Conservation (phyloP, 1,140 invertebrate species). For the Pseudomyrmex concolor region DNA sequence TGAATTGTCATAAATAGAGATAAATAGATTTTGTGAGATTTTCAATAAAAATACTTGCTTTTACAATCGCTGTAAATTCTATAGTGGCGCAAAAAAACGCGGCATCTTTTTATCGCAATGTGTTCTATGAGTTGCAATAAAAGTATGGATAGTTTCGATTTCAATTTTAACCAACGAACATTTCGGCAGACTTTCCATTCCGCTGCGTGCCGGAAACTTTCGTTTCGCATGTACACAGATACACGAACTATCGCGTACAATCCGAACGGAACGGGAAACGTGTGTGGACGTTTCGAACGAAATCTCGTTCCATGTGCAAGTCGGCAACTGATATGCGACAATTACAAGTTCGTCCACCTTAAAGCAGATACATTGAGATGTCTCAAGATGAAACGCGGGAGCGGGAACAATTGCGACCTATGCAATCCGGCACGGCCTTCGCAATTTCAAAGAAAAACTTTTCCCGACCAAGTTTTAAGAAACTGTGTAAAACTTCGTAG, state of each 20-base stretch:
- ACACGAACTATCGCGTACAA: background rate
- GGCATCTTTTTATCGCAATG: background rate
- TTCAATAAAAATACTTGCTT: background rate
- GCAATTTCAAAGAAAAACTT: slow-evolving; percentile 38
- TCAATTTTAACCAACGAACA: slow-evolving; percentile 26
- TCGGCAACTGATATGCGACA: background rate
- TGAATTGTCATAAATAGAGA: no score
- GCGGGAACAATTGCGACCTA: slow-evolving; percentile 46
- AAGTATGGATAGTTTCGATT: slow-evolving; percentile 21
- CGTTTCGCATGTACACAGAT: slow-evolving; percentile 7
- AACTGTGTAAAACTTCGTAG: slow-evolving; percentile 10
- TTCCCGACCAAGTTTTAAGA: slow-evolving; percentile 50
- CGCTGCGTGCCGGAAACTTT: background rate
- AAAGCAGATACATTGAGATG: slow-evolving; percentile 18
- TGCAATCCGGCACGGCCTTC: slow-evolving; percentile 8
- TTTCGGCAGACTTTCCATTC: slow-evolving; percentile 21
- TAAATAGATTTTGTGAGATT: background rate
- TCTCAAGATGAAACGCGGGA: background rate
- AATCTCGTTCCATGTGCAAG: background rate
- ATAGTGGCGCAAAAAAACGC: background rate
- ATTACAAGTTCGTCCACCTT: slow-evolving; percentile 28
- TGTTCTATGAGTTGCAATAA: background rate
- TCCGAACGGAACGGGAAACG: slow-evolving; percentile 7
- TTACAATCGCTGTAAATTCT: background rate
- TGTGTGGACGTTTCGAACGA: background rate